phyloP scores from a whole-genome alignment of 2,797 vertebrate species.

The Sebastes elongatus region DNA sequence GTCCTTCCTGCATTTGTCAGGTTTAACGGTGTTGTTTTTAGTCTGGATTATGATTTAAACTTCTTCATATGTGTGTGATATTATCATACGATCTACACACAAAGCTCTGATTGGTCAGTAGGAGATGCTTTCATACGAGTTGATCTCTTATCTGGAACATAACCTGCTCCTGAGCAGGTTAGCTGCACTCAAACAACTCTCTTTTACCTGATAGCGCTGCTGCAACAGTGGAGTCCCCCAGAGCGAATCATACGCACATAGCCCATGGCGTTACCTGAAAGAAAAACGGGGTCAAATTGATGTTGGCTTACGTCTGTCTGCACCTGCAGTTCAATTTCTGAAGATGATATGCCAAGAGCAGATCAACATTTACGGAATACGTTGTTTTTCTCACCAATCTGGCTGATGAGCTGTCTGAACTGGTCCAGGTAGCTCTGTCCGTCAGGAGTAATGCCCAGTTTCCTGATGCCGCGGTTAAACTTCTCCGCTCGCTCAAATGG shows the following conservation, averaged over 20 bases:
- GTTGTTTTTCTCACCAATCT: slow-evolving; percentile 87
- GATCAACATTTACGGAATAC: not conserved
- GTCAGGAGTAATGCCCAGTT: slow-evolving; percentile 96
- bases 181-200: not conserved
- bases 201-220: slow-evolving; percentile 95
- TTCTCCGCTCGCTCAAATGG: slow-evolving; percentile 98
- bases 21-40: no score
- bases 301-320: not conserved
- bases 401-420: slow-evolving; percentile 98
- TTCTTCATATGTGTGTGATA: no score
- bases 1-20: no score
- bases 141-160: no score
- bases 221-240: slow-evolving; percentile 97
- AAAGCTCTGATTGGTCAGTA: no score
- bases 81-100: no score
- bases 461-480: slow-evolving; percentile 98
- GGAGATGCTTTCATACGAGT: no score
- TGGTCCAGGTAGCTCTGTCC: slow-evolving; percentile 99
- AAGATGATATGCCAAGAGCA: not conserved
- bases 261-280: slow-evolving; percentile 96
- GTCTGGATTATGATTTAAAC: no score
- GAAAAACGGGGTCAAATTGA: not conserved
- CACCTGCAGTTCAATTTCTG: not conserved
- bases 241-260: slow-evolving; percentile 99
- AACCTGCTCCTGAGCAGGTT: no score